Evolutionary conservation across 37 sponge, comb jelly and placozoan species (phyloP), one percentile per base, ranked within the genome.

Genomic region (Hormiphora californensis): DNA sequence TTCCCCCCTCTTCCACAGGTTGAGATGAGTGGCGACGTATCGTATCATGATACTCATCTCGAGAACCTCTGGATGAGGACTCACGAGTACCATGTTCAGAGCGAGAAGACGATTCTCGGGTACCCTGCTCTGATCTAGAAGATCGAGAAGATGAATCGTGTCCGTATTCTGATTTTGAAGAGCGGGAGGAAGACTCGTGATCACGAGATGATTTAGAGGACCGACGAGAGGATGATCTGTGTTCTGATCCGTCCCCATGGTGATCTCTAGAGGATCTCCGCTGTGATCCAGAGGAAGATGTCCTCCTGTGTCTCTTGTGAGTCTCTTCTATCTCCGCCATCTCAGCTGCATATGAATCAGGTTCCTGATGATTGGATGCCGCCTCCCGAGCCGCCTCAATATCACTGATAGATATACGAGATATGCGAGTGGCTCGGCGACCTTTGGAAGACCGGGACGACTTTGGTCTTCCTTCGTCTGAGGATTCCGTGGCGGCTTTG

Each of bases 251-350:
- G 61, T 25, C 30, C 15, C 53, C 53, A n/a, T n/a, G n/a, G n/a
- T n/a, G n/a, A n/a, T n/a, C n/a, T n/a, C n/a, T n/a, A 12, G 30
- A 28, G 27, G 61, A 57, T 19, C 61, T 25, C 23, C 61, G n/a
- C 61, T 57, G n/a, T 5, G 30, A 23, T 28, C 61, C 61, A 15
- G n/a, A 23, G 3, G 30, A 5, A 30, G 61, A 57, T 25, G 61
- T 19, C 5, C 27, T 25, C 4, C 61, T 25, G 23, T 12, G 15
- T 12, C 61, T 57, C n/a, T 30, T 5, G 61, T 57, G 61, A 19
- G 61, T 28, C 61, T 57, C 61, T 15, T 57, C 27, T 5, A 57
- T 57, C 61, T 57, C 61, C n/a, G n/a, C 61, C 61, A 57, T 57
- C 3, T 57, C 61, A 23, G 30, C 7, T 28, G n/a, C 61, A 57